A percentile compares a stretch with the other conserved stretches of the same genome.
phyloP scores from a whole-genome alignment of 1,140 invertebrate genomes.

The Sitodiplosis mosellana region DNA sequence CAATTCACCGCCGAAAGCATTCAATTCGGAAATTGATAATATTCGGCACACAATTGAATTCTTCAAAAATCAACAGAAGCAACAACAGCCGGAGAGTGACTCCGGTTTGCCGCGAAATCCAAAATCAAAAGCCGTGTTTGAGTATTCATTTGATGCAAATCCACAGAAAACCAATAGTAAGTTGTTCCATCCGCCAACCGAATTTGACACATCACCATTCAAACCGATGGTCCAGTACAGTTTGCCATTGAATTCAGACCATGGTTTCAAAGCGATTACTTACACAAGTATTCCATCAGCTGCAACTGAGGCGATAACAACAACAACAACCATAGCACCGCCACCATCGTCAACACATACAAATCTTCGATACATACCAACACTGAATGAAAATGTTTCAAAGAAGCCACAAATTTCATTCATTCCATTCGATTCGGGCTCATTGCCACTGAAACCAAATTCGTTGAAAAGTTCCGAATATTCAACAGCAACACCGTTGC shows the following conservation, averaged over 20 bases:
- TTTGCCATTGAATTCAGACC: constrained; percentile 32
- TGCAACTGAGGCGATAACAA: background rate
- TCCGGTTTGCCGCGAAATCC: constrained; percentile 15
- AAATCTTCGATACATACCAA: constrained; percentile 18
- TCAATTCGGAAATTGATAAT: constrained; percentile 31
- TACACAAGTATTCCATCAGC: constrained; percentile 1
- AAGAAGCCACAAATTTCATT: constrained; percentile 12
- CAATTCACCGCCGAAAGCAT: constrained; percentile 19
- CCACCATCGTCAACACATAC: constrained; percentile 25
- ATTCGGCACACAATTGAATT: constrained; percentile 32
- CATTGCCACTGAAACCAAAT: background rate
- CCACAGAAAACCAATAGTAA: constrained; percentile 24
- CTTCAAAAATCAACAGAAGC: constrained; percentile 13
- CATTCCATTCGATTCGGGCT: constrained; percentile 3
- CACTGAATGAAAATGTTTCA: constrained; percentile 12
- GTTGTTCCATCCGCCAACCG: constrained; percentile 27
- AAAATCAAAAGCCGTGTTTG: constrained; percentile 35
- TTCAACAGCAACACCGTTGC: background rate
- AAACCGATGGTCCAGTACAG: constrained; percentile 42
- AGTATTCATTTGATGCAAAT: constrained; percentile 35
- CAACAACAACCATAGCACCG: constrained; percentile 15
- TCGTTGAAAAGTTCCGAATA: background rate
- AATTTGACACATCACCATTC: constrained; percentile 36
- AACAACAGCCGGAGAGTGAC: constrained; percentile 21
- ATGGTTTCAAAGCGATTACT: constrained; percentile 31